Percentiles rank a stretch among this genome's conserved stretches.
These are phyloP conservation scores for Anguilla marmorata DNA, from an alignment of 2,797 vertebrate genomes.

Conservation along the genomic window DNA sequence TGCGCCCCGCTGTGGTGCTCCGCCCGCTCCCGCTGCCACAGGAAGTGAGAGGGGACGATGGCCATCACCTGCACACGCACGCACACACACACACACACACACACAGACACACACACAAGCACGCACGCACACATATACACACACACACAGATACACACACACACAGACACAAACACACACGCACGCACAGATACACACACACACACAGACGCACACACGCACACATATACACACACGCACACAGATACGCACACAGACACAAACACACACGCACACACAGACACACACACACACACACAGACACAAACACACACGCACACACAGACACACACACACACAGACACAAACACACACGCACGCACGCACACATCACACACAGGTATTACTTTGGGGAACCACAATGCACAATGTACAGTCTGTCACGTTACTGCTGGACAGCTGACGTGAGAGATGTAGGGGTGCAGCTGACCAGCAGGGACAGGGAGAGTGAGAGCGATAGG, in stretches of 20 bases:
- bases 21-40: slow-evolving; percentile 74
- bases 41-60: slow-evolving; percentile 73
- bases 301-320: background rate
- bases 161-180: background rate
- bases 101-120: background rate
- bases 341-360: background rate
- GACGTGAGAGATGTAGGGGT: background rate
- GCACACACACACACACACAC: background rate
- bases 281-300: background rate
- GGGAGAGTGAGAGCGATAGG: background rate
- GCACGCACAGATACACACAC: background rate
- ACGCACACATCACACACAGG: background rate
- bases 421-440: background rate
- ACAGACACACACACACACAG: background rate
- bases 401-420: background rate
- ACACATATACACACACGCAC: slow-evolving; percentile 54
- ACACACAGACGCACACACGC: background rate
- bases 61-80: slow-evolving; percentile 69
- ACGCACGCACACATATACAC: too few species aligned
- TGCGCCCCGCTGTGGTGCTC: slow-evolving; percentile 69
- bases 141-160: slow-evolving; percentile 56
- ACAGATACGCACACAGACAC: background rate
- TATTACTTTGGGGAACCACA: too few species aligned
- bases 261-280: background rate
- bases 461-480: background rate